phyloP scores from a whole-genome alignment of 2,113 vertebrate species.

The Promerops cafer region DNA sequence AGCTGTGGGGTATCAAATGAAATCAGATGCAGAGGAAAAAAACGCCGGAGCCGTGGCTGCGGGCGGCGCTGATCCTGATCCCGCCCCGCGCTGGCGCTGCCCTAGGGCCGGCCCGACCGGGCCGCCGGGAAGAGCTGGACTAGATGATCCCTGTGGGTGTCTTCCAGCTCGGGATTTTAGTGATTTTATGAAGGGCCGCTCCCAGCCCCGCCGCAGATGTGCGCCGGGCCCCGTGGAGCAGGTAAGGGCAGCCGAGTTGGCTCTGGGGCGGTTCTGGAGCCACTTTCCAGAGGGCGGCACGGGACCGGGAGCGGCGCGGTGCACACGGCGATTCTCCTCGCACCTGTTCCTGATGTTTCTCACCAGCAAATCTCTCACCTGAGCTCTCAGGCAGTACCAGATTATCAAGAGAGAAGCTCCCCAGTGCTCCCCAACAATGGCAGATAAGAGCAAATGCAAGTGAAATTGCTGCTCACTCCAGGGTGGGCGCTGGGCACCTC shows the following conservation, averaged over 20 bases:
- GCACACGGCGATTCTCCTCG: accelerated
- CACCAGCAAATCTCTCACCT: neutral
- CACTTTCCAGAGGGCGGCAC: neutral
- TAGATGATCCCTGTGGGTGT: too few relatives aligned
- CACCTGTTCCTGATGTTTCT: neutral
- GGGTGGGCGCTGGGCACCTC: neutral
- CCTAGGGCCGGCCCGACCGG: neutral
- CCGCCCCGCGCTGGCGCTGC: neutral
- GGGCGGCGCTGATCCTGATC: neutral
- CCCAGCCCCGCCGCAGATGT: neutral
- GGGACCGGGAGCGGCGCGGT: neutral
- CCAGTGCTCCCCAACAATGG: neutral
- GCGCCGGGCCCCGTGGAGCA: neutral
- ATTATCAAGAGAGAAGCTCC: neutral
- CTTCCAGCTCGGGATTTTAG: neutral
- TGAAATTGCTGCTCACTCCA: accelerated
- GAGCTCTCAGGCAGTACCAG: accelerated
- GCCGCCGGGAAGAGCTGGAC: neutral
- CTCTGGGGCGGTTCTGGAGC: accelerated
- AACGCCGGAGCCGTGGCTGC: neutral
- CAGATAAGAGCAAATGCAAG: neutral
- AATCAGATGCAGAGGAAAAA: accelerated
- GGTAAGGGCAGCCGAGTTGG: neutral
- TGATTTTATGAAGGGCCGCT: neutral
- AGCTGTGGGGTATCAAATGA: neutral